A percentile compares a stretch with the other conserved stretches of the same genome.
Evolutionary conservation across 2,797 vertebrate species (phyloP).

Genomic region (Anas flavirostris): DNA sequence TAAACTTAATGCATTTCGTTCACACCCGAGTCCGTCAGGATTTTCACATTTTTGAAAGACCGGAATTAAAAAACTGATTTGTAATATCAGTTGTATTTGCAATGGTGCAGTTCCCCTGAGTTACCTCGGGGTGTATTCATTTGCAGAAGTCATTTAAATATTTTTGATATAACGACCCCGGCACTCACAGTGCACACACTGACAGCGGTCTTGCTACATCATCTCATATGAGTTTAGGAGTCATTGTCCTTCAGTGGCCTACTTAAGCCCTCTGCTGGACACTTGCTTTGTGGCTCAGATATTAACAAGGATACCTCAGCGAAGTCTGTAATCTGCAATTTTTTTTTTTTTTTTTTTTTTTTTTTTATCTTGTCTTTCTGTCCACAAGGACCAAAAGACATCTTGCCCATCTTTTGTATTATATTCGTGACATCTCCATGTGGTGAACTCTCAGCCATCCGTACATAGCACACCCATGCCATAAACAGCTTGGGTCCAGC

Average conservation of each 20-base stretch:
- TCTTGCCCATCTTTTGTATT: too few relatives aligned
- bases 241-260: neutral
- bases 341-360: too few relatives aligned
- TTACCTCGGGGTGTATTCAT: neutral
- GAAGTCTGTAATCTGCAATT: neutral
- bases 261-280: conserved; percentile 22
- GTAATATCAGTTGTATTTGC: neutral
- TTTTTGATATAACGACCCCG: neutral
- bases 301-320: neutral
- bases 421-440: too few relatives aligned
- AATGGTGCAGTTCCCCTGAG: neutral
- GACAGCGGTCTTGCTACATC: neutral
- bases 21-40: neutral
- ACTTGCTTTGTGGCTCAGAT: neutral
- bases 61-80: neutral
- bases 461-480: too few relatives aligned
- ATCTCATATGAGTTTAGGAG: neutral
- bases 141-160: neutral
- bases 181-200: fast-evolving
- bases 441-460: too few relatives aligned
- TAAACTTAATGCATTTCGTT: neutral
- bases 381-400: too few relatives aligned
- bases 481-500: too few relatives aligned
- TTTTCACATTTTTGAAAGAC: neutral
- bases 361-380: too few relatives aligned